phyloP scores from a whole-genome alignment of 2,888 invertebrate species.

The Pollenia angustigena region DNA sequence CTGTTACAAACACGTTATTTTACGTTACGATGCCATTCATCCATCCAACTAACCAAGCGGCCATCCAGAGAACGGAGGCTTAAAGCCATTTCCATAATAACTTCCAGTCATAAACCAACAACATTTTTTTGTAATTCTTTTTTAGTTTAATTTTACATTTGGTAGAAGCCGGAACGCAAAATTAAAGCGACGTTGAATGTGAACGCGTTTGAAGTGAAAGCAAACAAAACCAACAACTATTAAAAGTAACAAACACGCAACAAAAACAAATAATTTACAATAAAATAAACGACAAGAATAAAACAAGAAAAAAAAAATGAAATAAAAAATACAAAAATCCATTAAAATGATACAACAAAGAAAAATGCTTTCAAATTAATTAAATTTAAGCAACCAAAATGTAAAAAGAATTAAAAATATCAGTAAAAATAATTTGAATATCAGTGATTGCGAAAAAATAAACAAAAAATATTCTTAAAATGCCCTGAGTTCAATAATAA shows the following conservation, averaged over 20 bases:
- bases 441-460: slow-evolving; percentile 4
- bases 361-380: slow-evolving; percentile 36
- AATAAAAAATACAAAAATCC: not conserved
- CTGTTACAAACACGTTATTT: slow-evolving; percentile 6
- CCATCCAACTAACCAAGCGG: slow-evolving; percentile 29
- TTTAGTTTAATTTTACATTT: slow-evolving; percentile 76
- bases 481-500: slow-evolving; percentile 11
- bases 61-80: slow-evolving; percentile 61
- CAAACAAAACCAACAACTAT: slow-evolving; percentile 55
- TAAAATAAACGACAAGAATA: slow-evolving; percentile 34
- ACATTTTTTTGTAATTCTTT: slow-evolving; percentile 43
- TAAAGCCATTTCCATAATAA: slow-evolving; percentile 67
- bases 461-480: not conserved
- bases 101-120: slow-evolving; percentile 70
- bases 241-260: slow-evolving; percentile 53
- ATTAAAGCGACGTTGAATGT: slow-evolving; percentile 26
- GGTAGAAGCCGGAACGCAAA: slow-evolving; percentile 73
- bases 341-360: slow-evolving; percentile 6
- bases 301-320: slow-evolving; percentile 29
- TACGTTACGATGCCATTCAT: slow-evolving; percentile 14
- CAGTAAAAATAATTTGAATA: slow-evolving; percentile 75
- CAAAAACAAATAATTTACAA: slow-evolving; percentile 23
- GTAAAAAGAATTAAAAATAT: slow-evolving; percentile 54
- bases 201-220: slow-evolving; percentile 55
- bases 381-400: slow-evolving; percentile 60